phyloP scores from a whole-genome alignment of 2,797 vertebrate species.

The Petrocephalus schoutedeni region DNA sequence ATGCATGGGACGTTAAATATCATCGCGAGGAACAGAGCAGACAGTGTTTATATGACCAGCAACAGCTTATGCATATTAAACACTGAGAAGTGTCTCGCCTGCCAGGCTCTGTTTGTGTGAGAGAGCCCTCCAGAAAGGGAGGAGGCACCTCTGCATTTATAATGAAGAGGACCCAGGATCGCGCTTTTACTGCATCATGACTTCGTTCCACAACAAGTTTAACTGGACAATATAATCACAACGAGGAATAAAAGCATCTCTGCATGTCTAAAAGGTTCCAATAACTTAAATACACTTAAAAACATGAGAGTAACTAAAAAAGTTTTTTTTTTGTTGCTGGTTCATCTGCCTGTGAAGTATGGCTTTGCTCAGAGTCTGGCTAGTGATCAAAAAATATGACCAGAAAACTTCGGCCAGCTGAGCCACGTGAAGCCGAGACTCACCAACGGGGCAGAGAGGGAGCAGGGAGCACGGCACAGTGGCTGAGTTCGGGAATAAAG shows the following conservation, averaged over 20 bases:
- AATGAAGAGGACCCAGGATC: not conserved
- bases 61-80: conserved; percentile 34
- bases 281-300: not conserved
- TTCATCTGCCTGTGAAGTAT: not conserved
- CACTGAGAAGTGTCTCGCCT: conserved; percentile 8
- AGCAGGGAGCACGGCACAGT: not conserved
- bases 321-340: not conserved
- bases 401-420: not conserved
- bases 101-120: conserved; percentile 26
- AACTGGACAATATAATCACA: not conserved
- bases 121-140: conserved; percentile 8
- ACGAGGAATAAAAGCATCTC: not conserved
- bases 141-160: conserved; percentile 6
- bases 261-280: not conserved
- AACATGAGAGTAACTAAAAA: not conserved
- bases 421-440: not conserved
- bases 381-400: not conserved
- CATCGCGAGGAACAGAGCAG: conserved; percentile 26
- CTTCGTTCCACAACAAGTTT: not conserved
- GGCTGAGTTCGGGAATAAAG: not conserved
- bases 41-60: conserved; percentile 32
- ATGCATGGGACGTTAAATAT: conserved; percentile 21
- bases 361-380: not conserved
- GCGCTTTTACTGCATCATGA: not conserved
- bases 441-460: not conserved